A percentile compares a stretch with the other conserved stretches of the same genome.
Evolutionary conservation across 2,113 vertebrate species (phyloP).

Genomic region (Microcebus lehilahytsara): DNA sequence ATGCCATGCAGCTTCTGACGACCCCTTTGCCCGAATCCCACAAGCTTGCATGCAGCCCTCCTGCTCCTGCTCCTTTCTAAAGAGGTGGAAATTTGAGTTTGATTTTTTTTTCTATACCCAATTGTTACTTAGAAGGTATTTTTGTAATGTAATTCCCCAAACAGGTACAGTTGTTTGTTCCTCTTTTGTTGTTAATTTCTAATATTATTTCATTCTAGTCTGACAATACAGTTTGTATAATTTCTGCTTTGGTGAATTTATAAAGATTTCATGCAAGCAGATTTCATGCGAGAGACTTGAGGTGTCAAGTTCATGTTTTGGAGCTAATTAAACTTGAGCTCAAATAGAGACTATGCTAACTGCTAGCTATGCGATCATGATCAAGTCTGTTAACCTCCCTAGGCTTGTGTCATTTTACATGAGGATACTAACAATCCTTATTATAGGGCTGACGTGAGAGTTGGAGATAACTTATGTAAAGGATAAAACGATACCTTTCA

Average conservation of each 20-base stretch:
- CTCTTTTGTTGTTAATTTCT: not conserved
- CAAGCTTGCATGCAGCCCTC: not conserved
- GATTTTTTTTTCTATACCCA: not conserved
- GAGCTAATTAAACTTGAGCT: conserved; percentile 16
- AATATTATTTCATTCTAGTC: not conserved
- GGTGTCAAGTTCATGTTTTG: not conserved
- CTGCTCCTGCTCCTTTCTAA: not conserved
- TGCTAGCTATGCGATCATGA: not conserved
- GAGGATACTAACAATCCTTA: not conserved
- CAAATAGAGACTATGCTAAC: not conserved
- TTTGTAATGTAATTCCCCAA: not conserved
- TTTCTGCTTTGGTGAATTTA: conserved; percentile 20
- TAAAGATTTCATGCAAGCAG: not conserved
- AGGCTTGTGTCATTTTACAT: conserved; percentile 5
- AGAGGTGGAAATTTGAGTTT: not conserved
- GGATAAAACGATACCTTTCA: not conserved
- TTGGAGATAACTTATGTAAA: not conserved
- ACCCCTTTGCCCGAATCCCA: not conserved
- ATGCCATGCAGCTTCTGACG: not conserved
- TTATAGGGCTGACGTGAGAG: not conserved
- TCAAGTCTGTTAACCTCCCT: not conserved
- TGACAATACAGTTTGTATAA: not conserved
- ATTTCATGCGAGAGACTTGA: not conserved
- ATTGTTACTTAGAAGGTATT: not conserved
- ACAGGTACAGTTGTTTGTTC: not conserved